Evolutionary conservation across 1,140 invertebrate genomes (phyloP).

Genomic region (Megalopta genalis): DNA sequence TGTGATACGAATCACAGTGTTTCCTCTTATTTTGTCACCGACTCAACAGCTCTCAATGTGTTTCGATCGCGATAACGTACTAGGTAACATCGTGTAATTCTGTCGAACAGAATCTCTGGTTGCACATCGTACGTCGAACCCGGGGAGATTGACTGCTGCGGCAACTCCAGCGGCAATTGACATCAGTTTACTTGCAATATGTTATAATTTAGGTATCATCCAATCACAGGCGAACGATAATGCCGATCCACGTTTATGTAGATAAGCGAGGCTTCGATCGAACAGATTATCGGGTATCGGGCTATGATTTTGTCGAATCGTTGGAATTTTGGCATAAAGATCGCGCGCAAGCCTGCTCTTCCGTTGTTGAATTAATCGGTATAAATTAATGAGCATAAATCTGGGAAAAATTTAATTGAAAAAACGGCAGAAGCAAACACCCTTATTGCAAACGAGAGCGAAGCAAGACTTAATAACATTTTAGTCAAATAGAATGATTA

Average conservation of each 20-base stretch:
- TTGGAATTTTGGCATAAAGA: too few species aligned
- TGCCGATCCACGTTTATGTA: background rate
- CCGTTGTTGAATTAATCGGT: too few species aligned
- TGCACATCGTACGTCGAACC: constrained; percentile 1
- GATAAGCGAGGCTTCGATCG: background rate
- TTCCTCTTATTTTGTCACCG: background rate
- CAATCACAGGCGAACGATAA: background rate
- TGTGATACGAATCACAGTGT: too few species aligned
- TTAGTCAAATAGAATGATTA: too few species aligned
- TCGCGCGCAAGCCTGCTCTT: too few species aligned
- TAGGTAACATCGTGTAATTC: background rate
- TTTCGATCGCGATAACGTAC: background rate
- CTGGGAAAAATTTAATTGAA: too few species aligned
- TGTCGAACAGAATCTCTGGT: background rate
- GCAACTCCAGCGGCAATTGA: constrained; percentile 9
- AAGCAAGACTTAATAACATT: too few species aligned
- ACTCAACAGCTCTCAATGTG: too few species aligned
- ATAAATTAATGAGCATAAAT: too few species aligned
- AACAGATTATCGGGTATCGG: background rate
- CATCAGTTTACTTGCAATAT: constrained; percentile 2
- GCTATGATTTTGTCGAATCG: background rate
- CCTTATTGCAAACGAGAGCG: too few species aligned
- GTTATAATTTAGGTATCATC: constrained; percentile 1
- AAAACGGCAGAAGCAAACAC: too few species aligned
- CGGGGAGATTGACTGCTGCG: background rate